Conservation (phyloP, 1,140 invertebrate species). For the Euschistus heros region DNA sequence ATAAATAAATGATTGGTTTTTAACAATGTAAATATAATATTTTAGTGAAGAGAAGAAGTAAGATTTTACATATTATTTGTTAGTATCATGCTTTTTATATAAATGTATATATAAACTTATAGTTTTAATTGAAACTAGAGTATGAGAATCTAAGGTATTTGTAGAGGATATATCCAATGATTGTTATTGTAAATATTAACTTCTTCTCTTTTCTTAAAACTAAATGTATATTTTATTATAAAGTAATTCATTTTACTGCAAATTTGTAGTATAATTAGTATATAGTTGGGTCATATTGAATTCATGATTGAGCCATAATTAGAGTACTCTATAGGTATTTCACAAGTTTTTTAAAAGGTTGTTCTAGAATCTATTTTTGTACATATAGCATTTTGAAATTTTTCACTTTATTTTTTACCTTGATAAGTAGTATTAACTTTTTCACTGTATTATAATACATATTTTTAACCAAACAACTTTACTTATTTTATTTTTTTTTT, state of each 20-base stretch:
- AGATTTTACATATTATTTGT: background rate
- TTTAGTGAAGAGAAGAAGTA: background rate
- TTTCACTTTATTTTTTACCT: conserved; percentile 9
- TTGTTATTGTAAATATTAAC: background rate
- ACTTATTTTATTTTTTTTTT: no score
- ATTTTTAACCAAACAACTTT: no score
- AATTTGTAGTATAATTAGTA: background rate
- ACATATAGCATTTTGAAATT: conserved; percentile 1
- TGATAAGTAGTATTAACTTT: background rate
- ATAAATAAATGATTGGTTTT: no score
- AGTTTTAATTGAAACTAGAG: background rate
- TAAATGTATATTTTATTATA: conserved; percentile 4
- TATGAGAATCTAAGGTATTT: background rate
- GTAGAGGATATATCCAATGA: background rate
- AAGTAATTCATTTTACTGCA: background rate
- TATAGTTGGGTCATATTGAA: background rate
- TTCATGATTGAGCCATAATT: background rate
- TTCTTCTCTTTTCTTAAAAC: background rate
- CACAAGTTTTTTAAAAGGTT: conserved; percentile 2
- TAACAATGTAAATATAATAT: background rate
- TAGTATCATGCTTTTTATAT: background rate
- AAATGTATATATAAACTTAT: background rate
- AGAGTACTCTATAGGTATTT: conserved; percentile 5
- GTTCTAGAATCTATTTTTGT: conserved; percentile 9
- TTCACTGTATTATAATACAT: background rate